A percentile compares a stretch with the other conserved stretches of the same genome.
Conservation (phyloP, 2,888 invertebrate genomes). For the Desoria tigrina region DNA sequence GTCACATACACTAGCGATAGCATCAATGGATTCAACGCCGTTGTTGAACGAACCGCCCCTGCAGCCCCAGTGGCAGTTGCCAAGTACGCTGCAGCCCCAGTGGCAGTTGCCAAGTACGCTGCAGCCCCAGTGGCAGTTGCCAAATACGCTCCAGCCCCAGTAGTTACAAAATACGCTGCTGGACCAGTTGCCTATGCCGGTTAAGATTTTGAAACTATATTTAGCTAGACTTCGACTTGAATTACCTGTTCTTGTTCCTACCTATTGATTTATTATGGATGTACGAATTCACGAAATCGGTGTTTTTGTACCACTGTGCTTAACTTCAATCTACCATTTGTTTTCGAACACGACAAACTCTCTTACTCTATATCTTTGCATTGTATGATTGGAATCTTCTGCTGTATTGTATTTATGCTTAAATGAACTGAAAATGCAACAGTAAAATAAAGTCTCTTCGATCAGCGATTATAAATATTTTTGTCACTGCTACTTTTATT, state of each 20-base stretch:
- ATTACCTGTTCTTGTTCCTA: conserved; percentile 8
- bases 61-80: conserved; percentile 11
- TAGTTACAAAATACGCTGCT: conserved; percentile 17
- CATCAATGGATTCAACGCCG: conserved; percentile 29
- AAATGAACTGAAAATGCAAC: no score
- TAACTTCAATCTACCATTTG: not conserved
- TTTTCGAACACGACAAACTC: not conserved
- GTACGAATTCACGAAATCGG: not conserved
- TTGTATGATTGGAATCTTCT: not conserved
- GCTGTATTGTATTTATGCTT: no score
- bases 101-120: conserved; percentile 13
- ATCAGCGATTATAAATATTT: not conserved
- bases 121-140: conserved; percentile 17
- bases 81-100: conserved; percentile 12
- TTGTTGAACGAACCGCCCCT: conserved; percentile 20
- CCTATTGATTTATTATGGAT: not conserved
- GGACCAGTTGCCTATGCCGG: conserved; percentile 11
- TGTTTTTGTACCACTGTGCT: conserved; percentile 6
- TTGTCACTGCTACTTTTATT: not conserved
- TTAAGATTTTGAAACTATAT: not conserved
- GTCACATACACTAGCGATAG: conserved; percentile 15
- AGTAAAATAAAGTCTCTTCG: no score
- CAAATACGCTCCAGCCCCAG: conserved; percentile 14
- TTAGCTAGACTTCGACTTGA: not conserved
- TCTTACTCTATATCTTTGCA: not conserved